Conservation (phyloP, 2,888 invertebrate species). For the Sphaeridia pumilis region DNA sequence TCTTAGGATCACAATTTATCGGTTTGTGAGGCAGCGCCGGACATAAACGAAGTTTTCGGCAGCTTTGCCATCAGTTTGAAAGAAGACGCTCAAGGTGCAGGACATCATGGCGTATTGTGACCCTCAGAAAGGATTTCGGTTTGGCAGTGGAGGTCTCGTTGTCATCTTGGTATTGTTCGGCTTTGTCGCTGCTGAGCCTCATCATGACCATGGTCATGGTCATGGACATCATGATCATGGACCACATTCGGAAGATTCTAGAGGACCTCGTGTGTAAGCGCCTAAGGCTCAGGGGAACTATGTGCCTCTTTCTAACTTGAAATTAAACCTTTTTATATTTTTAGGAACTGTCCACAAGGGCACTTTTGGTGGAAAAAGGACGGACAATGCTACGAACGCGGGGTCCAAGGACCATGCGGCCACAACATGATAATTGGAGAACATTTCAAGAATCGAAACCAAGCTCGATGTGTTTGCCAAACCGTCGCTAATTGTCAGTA, state of each 20-base stretch:
- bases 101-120: constrained; percentile 1
- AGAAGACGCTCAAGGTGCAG: too few species aligned
- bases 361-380: background rate
- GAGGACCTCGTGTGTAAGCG: too few species aligned
- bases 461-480: constrained; percentile 1
- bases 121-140: background rate
- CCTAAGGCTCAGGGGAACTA: too few species aligned
- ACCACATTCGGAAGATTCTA: too few species aligned
- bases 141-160: background rate
- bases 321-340: background rate
- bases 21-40: too few species aligned
- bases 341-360: background rate
- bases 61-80: too few species aligned
- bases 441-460: background rate
- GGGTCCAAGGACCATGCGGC: constrained; percentile 9
- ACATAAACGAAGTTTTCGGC: too few species aligned
- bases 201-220: background rate
- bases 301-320: background rate
- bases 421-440: constrained; percentile 9
- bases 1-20: too few species aligned
- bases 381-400: background rate
- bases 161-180: background rate
- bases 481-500: constrained; percentile 1
- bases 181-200: background rate
- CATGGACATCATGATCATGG: background rate